Conservation (phyloP, 2,888 invertebrate species). For the Cataglyphis altisquamis region DNA sequence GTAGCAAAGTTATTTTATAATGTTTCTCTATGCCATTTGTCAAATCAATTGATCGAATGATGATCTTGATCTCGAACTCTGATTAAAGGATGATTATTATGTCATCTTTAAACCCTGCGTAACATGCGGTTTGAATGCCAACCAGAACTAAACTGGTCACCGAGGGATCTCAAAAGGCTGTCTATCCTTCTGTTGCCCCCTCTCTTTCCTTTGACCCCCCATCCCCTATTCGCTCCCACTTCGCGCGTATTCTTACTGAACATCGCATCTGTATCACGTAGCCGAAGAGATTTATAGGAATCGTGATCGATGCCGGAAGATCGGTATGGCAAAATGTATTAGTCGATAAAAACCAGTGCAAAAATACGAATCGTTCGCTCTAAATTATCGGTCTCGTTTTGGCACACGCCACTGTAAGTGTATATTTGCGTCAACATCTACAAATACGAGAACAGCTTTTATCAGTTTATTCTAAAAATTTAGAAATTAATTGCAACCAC, state of each 20-base stretch:
- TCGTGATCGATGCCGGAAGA: conserved; percentile 64
- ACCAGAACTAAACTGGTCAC: conserved; percentile 80
- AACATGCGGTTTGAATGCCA: conserved; percentile 73
- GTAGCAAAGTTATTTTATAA: neutral
- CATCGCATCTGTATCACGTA: conserved; percentile 49
- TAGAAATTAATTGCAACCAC: neutral
- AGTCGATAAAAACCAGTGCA: neutral
- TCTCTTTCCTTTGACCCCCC: conserved; percentile 62
- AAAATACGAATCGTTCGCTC: conserved; percentile 15
- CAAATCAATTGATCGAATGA: neutral
- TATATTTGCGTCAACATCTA: neutral
- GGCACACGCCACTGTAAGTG: neutral
- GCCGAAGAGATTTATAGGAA: conserved; percentile 65
- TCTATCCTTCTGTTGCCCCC: conserved; percentile 69
- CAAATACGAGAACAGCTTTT: conserved; percentile 2
- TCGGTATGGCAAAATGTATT: conserved; percentile 26
- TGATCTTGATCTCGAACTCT: neutral
- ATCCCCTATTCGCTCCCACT: conserved; percentile 61
- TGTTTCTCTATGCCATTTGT: neutral
- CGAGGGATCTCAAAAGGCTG: conserved; percentile 78
- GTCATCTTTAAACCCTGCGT: conserved; percentile 12
- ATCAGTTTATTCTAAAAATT: conserved; percentile 3
- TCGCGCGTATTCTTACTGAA: conserved; percentile 46
- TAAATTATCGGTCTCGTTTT: conserved; percentile 7
- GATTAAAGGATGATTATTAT: neutral